Percentiles rank a stretch among this genome's conserved stretches.
Evolutionary conservation across 2,888 invertebrate species (phyloP).

Genomic region (Drosophila atroscutellata): DNA sequence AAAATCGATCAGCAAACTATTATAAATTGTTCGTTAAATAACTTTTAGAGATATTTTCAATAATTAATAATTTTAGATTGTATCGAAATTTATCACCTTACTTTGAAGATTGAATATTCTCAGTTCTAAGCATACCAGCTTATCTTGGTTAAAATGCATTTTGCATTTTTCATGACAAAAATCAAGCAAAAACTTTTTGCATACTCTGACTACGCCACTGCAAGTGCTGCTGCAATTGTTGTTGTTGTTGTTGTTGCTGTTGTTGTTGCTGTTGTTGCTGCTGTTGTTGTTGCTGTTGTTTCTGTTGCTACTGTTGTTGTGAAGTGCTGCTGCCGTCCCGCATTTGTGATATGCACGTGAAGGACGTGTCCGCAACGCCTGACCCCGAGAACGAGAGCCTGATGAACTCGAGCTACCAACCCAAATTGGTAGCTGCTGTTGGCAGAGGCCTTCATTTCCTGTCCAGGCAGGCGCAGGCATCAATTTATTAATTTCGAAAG

Average conservation of each 20-base stretch:
- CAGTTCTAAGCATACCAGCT: neutral
- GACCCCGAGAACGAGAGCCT: slow-evolving; percentile 1
- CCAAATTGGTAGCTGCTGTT: slow-evolving; percentile 47
- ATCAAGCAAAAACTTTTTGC: neutral
- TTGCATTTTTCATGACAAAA: neutral
- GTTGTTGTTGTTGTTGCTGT: neutral
- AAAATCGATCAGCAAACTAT: neutral
- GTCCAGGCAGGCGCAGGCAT: slow-evolving; percentile 56
- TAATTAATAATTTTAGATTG: too few species aligned
- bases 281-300: neutral
- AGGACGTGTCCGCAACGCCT: slow-evolving; percentile 49
- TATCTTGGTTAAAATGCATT: neutral
- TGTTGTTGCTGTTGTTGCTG: neutral
- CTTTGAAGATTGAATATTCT: neutral
- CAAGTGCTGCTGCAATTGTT: neutral
- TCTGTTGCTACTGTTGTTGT: slow-evolving; percentile 10
- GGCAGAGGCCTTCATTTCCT: slow-evolving; percentile 61
- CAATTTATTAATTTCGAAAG: slow-evolving; percentile 79
- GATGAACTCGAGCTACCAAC: slow-evolving; percentile 11
- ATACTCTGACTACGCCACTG: slow-evolving; percentile 36
- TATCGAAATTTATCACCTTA: neutral
- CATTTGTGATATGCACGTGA: slow-evolving; percentile 57
- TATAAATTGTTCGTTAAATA: neutral
- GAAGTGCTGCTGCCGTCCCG: slow-evolving; percentile 47
- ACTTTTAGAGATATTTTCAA: neutral